Evolutionary conservation across 2,888 invertebrate genomes (phyloP), one percentile per base, ranked within the genome.

Genomic region (Nymphalis polychloros): DNA sequence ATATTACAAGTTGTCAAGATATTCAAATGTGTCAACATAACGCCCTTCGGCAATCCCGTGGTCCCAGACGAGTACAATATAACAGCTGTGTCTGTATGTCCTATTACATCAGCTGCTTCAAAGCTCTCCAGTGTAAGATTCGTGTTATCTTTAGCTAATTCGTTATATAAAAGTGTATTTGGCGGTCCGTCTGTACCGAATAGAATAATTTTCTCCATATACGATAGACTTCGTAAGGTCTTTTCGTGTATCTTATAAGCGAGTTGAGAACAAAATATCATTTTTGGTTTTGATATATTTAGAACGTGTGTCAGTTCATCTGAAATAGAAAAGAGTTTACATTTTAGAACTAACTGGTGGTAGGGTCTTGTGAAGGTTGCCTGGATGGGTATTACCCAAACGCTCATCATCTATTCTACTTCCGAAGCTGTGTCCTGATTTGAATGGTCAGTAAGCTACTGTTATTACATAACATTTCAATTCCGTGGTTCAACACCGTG

Each of bases 281-380:
- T 79, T 72, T 78, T 81, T 3, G 90, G 90, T 71, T 88, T 89
- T 0, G 88, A 81, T 71, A 90, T 88, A 57, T 76, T 78, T 20
- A 83, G 46, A 0, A 82, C 82, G 72, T 90, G 84, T 35, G 75
- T 78, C 7, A 90, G 49, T 83, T 90, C 90, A 46, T 78, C 90
- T 90, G 84, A 13, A 55, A 61, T 2, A 72, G 63, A 57, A 47
- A 20, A 31, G 5, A 5, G 27, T 31, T 52, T 2, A 50, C 2
- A 10, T 10, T 41, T 41, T 13, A 41, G 41, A 41, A 41, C 0
- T 4, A 13, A 1, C 41, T 41, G 0, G 4, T 8, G 8, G 10
- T 41, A 41, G 41, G 13, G 13, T 13, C 13, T 41, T 41, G 41
- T 13, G 4, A 41, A 41, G 10, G 35, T 10, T 4, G 41, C 13